A percentile compares a stretch with the other conserved stretches of the same genome.
Evolutionary conservation across 2,797 vertebrate species (phyloP).

Genomic region (Poecilia picta): DNA sequence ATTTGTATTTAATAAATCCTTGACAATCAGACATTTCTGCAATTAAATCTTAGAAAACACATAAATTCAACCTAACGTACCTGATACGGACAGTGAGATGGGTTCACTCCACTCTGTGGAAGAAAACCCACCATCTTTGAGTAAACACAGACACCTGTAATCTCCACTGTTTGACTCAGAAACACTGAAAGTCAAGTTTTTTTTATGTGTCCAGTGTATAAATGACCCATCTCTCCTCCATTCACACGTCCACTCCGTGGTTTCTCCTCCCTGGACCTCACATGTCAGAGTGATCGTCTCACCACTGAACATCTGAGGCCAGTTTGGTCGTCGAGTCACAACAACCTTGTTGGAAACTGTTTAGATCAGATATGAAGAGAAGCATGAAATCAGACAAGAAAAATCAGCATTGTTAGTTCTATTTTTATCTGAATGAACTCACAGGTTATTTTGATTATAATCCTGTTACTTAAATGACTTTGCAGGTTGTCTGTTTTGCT

Average conservation of each 20-base stretch:
- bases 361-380: neutral
- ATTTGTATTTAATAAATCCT: too few species aligned
- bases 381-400: neutral
- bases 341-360: neutral
- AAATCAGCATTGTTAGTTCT: neutral
- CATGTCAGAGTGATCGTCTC: constrained; percentile 3
- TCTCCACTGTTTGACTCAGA: neutral
- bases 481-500: neutral
- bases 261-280: constrained; percentile 8
- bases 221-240: neutral
- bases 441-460: constrained; percentile 3
- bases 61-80: neutral
- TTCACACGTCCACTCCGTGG: neutral
- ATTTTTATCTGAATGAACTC: neutral
- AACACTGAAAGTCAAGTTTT: neutral
- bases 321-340: neutral
- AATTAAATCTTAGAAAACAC: neutral
- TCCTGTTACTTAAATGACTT: neutral
- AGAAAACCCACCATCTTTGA: neutral
- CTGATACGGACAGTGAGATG: neutral
- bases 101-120: constrained; percentile 9
- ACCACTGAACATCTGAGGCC: constrained; percentile 6
- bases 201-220: neutral
- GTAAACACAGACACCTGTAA: neutral
- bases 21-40: neutral